Evolutionary conservation across 1,140 invertebrate species (phyloP).

Genomic region (Steinernema khuongi): DNA sequence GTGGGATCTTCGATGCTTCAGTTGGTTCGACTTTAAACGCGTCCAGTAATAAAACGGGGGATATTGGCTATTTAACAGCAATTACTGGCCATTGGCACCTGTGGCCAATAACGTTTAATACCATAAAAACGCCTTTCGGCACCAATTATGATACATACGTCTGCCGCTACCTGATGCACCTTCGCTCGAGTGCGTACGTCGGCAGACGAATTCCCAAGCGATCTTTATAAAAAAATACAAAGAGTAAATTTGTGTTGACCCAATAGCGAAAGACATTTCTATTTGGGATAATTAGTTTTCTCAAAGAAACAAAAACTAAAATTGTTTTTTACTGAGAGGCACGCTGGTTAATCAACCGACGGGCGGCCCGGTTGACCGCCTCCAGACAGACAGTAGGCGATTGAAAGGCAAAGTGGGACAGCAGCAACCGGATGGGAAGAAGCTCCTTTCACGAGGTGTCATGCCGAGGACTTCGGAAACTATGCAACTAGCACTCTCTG

Average conservation of each 20-base stretch:
- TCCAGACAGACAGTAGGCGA: neutral
- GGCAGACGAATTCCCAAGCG: neutral
- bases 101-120: neutral
- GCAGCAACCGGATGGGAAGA: neutral
- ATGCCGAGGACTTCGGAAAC: neutral
- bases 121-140: neutral
- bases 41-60: neutral
- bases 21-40: neutral
- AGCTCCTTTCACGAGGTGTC: neutral
- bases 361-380: neutral
- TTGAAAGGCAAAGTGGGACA: too few relatives aligned
- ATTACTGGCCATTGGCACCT: neutral
- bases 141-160: neutral
- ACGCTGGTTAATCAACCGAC: neutral
- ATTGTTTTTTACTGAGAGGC: slow-evolving; percentile 5
- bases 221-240: slow-evolving; percentile 1
- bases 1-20: neutral
- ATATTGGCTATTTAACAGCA: neutral
- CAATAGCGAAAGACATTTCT: neutral
- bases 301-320: slow-evolving; percentile 7
- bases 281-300: slow-evolving; percentile 5
- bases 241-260: neutral
- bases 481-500: slow-evolving; percentile 5
- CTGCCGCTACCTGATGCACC: neutral
- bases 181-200: neutral